Base-by-base conservation (phyloP, 2,888 invertebrate species). In the Lottia scabra region DNA sequence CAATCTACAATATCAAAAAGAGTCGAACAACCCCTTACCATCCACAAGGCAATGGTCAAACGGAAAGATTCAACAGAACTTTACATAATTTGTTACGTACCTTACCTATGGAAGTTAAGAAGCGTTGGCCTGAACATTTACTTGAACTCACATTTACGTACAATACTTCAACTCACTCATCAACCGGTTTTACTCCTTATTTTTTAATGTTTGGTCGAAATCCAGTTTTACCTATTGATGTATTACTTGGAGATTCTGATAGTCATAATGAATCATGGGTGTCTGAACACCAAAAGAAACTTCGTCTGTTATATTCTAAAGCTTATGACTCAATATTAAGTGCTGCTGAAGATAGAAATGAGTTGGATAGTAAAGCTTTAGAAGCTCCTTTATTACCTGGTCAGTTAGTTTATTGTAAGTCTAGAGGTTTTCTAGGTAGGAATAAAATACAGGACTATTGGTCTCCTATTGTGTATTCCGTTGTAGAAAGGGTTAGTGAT, bases 191-290 rank as follows among this genome's bases (percentile, higher is more conserved):
- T 45, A 63, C 74, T 16, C 69, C 66, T 16, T 68, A 68, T 67
- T 70, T 46, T 27, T 23, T 75, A 23, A 65, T 75, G n/a, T 76
- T 74, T 65, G 71, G 76, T 4, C 45, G 71, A 27, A 74, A 76
- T 13, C 71, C 74, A n/a, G 13, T 27, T 26, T 30, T 75, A 27
- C 71, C 74, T 23, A 66, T 74, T 46, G 71, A 71, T 48, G 16
- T 65, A 30, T 30, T 30, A 30, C 30, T 30, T 30, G 30, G 30
- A 30, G 30, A 30, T 4, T 30, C 30, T 30, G 30, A 30, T 30
- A 30, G 5, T 30, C 5, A 4, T 30, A 30, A 30, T 30, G 30
- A 30, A 30, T 30, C 30, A 5, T 30, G 30, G 30, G 30, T 30
- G 5, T 30, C 30, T 30, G 30, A 30, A 30, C 30, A 30, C 5